Conservation (phyloP, 2,797 vertebrate species). For the Mus caroli region DNA sequence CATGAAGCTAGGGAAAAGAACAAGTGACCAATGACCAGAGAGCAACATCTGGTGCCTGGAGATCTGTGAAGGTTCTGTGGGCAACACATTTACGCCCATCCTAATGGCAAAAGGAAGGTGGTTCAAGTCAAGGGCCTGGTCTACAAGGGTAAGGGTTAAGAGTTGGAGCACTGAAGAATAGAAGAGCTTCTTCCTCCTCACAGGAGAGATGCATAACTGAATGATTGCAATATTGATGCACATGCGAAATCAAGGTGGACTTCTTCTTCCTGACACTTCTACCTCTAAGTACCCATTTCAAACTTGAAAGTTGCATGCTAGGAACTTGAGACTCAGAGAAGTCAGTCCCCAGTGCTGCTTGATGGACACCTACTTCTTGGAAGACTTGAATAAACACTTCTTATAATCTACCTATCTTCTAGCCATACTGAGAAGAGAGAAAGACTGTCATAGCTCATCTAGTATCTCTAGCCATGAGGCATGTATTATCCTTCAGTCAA, state of each 20-base stretch:
- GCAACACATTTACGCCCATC: neutral
- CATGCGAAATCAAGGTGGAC: neutral
- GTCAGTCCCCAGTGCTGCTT: neutral
- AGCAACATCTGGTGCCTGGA: neutral
- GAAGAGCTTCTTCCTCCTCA: neutral
- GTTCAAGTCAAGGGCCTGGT: neutral
- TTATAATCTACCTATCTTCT: neutral
- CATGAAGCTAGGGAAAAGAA: neutral
- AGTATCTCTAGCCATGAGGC: neutral
- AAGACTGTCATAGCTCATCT: neutral
- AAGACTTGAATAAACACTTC: neutral
- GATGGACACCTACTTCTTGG: neutral
- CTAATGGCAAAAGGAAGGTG: neutral
- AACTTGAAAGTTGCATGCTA: neutral
- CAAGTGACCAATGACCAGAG: neutral
- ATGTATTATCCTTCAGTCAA: neutral
- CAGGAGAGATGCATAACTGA: neutral
- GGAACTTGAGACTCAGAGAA: neutral
- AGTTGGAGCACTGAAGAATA: neutral
- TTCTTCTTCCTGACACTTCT: neutral
- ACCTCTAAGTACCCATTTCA: neutral
- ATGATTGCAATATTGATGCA: neutral
- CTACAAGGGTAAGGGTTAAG: neutral
- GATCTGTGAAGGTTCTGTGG: neutral
- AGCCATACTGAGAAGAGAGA: neutral